A percentile compares a stretch with the other conserved stretches of the same genome.
Conservation (phyloP, 2,113 vertebrate species). For the Gila orcuttii region DNA sequence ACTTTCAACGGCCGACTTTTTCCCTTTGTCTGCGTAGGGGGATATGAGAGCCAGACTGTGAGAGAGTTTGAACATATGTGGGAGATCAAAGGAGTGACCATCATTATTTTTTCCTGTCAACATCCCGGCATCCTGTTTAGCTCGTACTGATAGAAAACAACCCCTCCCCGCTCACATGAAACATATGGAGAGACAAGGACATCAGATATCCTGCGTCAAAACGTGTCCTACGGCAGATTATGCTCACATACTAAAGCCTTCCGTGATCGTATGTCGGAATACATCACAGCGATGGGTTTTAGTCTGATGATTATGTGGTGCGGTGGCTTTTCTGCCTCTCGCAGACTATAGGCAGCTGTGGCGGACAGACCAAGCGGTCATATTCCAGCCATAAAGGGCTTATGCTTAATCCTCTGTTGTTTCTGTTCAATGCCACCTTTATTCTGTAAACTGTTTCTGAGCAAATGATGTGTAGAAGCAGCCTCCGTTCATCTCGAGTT, state of each 20-base stretch:
- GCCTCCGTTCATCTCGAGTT: constrained; percentile 65
- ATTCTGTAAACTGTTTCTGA: constrained; percentile 46
- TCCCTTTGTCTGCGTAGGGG: constrained; percentile 28
- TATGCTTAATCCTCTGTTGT: constrained; percentile 54
- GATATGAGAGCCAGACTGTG: constrained; percentile 19
- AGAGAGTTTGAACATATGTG: constrained; percentile 49
- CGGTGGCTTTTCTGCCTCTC: not conserved
- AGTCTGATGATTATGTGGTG: constrained; percentile 2
- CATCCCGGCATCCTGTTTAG: constrained; percentile 50
- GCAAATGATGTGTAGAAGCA: constrained; percentile 49
- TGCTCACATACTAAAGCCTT: not conserved
- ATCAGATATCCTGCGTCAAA: constrained; percentile 29
- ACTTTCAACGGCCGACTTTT: constrained; percentile 34
- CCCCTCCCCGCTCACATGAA: constrained; percentile 36
- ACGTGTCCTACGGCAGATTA: constrained; percentile 36
- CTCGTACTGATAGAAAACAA: constrained; percentile 45
- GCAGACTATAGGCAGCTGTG: constrained; percentile 21
- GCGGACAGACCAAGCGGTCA: not conserved
- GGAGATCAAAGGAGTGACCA: constrained; percentile 52
- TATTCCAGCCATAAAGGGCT: constrained; percentile 43
- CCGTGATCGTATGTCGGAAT: not conserved
- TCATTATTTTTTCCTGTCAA: constrained; percentile 58
- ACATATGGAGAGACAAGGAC: constrained; percentile 48
- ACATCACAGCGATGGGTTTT: not conserved
- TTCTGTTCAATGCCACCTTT: constrained; percentile 33